Evolutionary conservation across 2,888 invertebrate species (phyloP).

Genomic region (Galerucella calmariensis): DNA sequence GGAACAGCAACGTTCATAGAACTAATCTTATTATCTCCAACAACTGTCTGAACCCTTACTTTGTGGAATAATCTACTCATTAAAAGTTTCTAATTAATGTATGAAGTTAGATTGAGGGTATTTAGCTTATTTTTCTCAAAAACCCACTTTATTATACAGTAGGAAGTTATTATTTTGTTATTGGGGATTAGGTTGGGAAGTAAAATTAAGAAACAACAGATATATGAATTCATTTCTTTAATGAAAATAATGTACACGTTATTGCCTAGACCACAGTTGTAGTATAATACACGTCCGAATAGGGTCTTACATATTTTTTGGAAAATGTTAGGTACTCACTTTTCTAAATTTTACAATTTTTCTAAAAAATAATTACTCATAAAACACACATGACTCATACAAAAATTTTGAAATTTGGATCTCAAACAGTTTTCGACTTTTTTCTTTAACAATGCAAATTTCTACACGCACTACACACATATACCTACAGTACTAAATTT

Average conservation of each 20-base stretch:
- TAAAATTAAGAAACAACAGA: constrained; percentile 22
- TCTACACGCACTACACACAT: constrained; percentile 60
- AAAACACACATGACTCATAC: constrained; percentile 36
- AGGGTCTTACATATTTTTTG: constrained; percentile 59
- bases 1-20: no score
- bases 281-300: constrained; percentile 65
- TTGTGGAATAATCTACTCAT: no score
- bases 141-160: no score
- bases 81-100: no score
- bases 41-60: no score
- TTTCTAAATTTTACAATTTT: constrained; percentile 46
- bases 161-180: not conserved
- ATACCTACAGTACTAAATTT: constrained; percentile 55
- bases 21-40: no score
- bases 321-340: constrained; percentile 39
- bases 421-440: constrained; percentile 25
- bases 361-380: constrained; percentile 44
- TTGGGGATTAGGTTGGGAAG: not conserved
- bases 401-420: constrained; percentile 42
- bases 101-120: no score
- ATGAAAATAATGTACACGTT: constrained; percentile 69
- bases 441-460: constrained; percentile 41
- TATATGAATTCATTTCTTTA: constrained; percentile 66
- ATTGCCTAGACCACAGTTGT: constrained; percentile 67
- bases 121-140: no score